Percentiles rank a stretch among this genome's conserved stretches.
These are phyloP conservation scores for Brachionus paranguensis DNA, from an alignment of 1,140 invertebrate species.

Conservation along the genomic window DNA sequence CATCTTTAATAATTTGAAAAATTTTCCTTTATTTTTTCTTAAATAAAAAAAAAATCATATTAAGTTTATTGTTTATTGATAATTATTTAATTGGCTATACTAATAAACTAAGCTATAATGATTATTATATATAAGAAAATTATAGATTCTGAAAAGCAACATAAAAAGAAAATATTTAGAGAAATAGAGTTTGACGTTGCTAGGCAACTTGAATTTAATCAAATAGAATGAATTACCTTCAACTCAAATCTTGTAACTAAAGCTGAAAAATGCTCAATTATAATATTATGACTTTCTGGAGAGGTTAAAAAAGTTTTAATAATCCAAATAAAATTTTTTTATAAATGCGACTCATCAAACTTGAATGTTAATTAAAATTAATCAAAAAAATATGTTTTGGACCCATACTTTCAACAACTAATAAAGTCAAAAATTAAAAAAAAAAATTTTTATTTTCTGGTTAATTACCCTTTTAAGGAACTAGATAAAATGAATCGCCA, in stretches of 20 bases:
- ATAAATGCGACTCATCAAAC: background rate
- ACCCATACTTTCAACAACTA: no score
- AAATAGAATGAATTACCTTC: conserved; percentile 31
- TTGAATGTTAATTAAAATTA: no score
- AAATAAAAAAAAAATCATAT: background rate
- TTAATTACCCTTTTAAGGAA: no score
- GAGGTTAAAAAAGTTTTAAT: background rate
- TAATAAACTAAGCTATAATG: conserved; percentile 7
- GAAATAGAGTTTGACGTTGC: conserved; percentile 26
- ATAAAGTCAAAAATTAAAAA: no score
- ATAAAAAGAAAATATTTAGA: background rate
- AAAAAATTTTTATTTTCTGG: no score
- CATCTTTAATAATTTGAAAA: conserved; percentile 25
- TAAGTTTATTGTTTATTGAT: background rate
- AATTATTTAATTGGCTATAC: conserved; percentile 7
- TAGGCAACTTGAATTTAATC: conserved; percentile 5
- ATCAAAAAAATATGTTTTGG: no score
- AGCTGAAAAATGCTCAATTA: background rate
- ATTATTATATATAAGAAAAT: conserved; percentile 36
- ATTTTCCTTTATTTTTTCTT: background rate
- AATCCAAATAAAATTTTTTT: background rate
- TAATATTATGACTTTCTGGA: background rate
- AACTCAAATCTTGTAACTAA: conserved; percentile 6
- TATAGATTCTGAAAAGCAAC: conserved; percentile 25
- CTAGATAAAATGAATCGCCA: no score